Percentiles rank a stretch among this genome's conserved stretches.
Conservation (phyloP, 64 coral and sea anemone species). For the Pocillopora damicornis region DNA sequence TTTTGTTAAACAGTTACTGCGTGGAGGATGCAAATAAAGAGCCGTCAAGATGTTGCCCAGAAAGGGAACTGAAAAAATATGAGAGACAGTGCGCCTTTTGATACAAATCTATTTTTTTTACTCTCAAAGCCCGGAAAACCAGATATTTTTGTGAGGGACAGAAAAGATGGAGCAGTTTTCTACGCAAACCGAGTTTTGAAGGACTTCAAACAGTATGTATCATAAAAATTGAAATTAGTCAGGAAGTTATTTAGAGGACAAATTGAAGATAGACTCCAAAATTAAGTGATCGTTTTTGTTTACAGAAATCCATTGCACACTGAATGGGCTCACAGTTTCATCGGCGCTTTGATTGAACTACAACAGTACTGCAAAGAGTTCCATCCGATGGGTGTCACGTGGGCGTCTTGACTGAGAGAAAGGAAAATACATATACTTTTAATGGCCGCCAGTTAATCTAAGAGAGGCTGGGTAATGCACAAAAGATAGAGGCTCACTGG, state of each 20-base stretch:
- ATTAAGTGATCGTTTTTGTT: not conserved
- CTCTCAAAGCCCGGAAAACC: slow-evolving; percentile 37
- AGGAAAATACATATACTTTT: not conserved
- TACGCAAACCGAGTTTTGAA: slow-evolving; percentile 76
- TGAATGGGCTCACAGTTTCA: slow-evolving; percentile 41
- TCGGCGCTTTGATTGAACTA: slow-evolving; percentile 41
- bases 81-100: not conserved
- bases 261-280: not conserved
- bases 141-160: slow-evolving; percentile 59
- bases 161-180: slow-evolving; percentile 58
- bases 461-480: no score
- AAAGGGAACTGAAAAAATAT: no score
- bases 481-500: no score
- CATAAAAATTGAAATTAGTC: no score
- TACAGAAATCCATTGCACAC: slow-evolving; percentile 39
- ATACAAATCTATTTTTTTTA: not conserved
- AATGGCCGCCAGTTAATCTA: no score
- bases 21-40: not conserved
- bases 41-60: no score
- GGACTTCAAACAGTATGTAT: slow-evolving; percentile 71
- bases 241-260: not conserved
- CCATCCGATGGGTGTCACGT: slow-evolving; percentile 36
- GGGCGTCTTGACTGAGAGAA: not conserved
- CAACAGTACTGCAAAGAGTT: slow-evolving; percentile 35
- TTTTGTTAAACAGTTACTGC: not conserved